Conservation (phyloP, 2,797 vertebrate species). For the Xenentodon cancila region DNA sequence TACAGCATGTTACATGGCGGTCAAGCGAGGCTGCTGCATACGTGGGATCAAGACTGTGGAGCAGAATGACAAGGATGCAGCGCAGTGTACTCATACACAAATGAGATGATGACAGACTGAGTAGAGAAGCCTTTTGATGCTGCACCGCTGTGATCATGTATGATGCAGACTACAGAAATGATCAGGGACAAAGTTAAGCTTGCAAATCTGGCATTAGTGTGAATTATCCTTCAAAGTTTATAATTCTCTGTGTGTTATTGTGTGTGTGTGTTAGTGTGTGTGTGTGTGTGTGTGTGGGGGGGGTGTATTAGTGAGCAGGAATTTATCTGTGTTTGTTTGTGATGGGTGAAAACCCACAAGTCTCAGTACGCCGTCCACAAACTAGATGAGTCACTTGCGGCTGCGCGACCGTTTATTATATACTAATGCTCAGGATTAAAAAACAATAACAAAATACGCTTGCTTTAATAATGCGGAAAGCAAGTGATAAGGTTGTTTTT, state of each 20-base stretch:
- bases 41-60: constrained; percentile 37
- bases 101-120: too few species aligned
- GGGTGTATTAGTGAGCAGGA: constrained; percentile 3
- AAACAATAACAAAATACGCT: constrained; percentile 31
- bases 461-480: constrained; percentile 50
- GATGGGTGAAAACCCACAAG: constrained; percentile 39
- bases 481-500: constrained; percentile 60
- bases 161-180: constrained; percentile 10
- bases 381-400: constrained; percentile 51
- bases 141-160: constrained; percentile 4
- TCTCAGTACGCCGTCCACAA: constrained; percentile 36
- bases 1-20: constrained; percentile 56
- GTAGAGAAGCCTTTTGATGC: constrained; percentile 20
- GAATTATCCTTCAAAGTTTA: neutral
- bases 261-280: neutral
- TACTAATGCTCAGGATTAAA: constrained; percentile 39
- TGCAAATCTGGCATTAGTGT: neutral
- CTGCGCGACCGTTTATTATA: constrained; percentile 25
- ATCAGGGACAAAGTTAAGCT: neutral
- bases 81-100: constrained; percentile 26
- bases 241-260: neutral
- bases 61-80: constrained; percentile 34
- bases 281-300: neutral
- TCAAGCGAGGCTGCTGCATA: constrained; percentile 44
- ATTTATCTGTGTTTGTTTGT: constrained; percentile 35